Evolutionary conservation across 2,888 invertebrate genomes (phyloP).

Genomic region (Platerodrilus igneus): DNA sequence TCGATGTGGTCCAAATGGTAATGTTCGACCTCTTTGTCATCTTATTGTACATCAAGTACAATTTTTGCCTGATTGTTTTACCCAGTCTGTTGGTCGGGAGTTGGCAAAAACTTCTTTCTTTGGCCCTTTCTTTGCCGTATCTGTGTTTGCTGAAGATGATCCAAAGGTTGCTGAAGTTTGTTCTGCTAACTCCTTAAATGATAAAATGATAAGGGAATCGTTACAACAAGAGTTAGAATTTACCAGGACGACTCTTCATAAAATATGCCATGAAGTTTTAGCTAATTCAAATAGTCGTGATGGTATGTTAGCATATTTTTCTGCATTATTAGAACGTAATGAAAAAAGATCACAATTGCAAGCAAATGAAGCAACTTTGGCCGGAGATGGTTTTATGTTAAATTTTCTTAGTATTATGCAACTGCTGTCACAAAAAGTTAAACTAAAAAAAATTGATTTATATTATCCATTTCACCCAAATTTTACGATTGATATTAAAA

Average conservation of each 20-base stretch:
- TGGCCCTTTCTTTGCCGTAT: constrained; percentile 88
- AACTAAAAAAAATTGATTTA: constrained; percentile 83
- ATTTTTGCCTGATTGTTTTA: constrained; percentile 68
- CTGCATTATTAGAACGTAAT: constrained; percentile 72
- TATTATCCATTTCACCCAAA: constrained; percentile 84
- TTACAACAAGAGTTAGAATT: constrained; percentile 77
- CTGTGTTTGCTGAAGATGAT: constrained; percentile 91
- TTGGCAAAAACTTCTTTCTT: constrained; percentile 79
- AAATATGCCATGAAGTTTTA: constrained; percentile 77
- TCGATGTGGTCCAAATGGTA: constrained; percentile 52
- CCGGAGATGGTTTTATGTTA: constrained; percentile 93
- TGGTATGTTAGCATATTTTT: constrained; percentile 73
- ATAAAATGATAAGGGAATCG: constrained; percentile 64
- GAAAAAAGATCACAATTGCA: constrained; percentile 86
- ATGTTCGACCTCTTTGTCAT: constrained; percentile 70
- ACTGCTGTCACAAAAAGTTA: constrained; percentile 83
- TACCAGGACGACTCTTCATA: constrained; percentile 70
- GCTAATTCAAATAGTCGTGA: constrained; percentile 78
- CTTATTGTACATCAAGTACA: constrained; percentile 63
- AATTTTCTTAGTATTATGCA: constrained; percentile 90
- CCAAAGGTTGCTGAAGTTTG: constrained; percentile 80
- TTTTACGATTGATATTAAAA: constrained; percentile 66
- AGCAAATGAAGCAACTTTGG: constrained; percentile 79
- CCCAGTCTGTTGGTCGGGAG: constrained; percentile 70
- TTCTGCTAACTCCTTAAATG: constrained; percentile 52